phyloP scores from a whole-genome alignment of 2,888 invertebrate genomes.

The Shargacucullia verbasci region DNA sequence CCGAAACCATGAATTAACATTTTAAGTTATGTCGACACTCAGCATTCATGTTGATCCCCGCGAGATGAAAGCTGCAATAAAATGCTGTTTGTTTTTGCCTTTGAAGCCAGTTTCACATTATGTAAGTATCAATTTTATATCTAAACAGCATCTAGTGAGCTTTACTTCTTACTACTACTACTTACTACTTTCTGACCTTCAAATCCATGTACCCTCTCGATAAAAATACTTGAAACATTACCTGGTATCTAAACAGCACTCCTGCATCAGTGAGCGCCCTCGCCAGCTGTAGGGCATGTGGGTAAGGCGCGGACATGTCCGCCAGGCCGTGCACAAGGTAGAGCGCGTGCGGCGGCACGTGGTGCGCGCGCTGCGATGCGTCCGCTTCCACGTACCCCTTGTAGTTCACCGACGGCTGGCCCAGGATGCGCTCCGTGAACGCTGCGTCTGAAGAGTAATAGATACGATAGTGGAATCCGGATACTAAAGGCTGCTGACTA shows the following conservation, averaged over 20 bases:
- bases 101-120: too few relatives aligned
- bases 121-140: too few relatives aligned
- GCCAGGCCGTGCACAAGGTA: constrained; percentile 98
- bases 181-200: too few relatives aligned
- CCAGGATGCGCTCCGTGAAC: constrained; percentile 98
- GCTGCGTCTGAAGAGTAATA: constrained; percentile 93
- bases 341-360: constrained; percentile 96
- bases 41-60: too few relatives aligned
- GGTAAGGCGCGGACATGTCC: constrained; percentile 97
- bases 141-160: too few relatives aligned
- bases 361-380: constrained; percentile 95
- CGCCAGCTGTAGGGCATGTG: constrained; percentile 96
- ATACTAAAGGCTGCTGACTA: too few relatives aligned
- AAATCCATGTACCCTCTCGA: too few relatives aligned
- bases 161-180: too few relatives aligned
- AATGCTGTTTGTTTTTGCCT: too few relatives aligned
- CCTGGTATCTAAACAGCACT: constrained; percentile 97
- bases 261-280: constrained; percentile 96
- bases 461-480: neutral
- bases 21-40: too few relatives aligned
- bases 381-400: constrained; percentile 97
- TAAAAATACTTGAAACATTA: constrained; percentile 67
- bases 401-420: constrained; percentile 95
- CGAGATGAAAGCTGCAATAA: too few relatives aligned
- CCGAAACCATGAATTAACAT: too few relatives aligned